A percentile compares a stretch with the other conserved stretches of the same genome.
phyloP scores from a whole-genome alignment of 2,797 vertebrate genomes.

The Sparus aurata region DNA sequence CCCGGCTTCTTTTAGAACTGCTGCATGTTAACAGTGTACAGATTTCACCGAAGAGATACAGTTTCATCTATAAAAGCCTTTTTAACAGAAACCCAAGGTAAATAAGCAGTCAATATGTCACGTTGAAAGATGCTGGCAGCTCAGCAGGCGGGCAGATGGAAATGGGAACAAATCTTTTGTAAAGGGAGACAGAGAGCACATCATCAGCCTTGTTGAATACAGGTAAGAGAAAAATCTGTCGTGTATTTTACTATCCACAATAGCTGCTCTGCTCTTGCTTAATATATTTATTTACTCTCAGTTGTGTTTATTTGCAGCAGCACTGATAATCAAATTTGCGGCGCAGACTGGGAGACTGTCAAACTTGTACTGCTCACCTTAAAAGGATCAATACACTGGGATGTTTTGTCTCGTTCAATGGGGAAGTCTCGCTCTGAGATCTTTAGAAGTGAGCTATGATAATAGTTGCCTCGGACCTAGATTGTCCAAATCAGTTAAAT shows the following conservation, averaged over 20 bases:
- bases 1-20: not conserved
- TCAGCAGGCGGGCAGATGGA: constrained; percentile 21
- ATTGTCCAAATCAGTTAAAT: too few species aligned
- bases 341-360: not conserved
- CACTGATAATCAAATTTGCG: not conserved
- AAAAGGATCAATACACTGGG: not conserved
- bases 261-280: not conserved
- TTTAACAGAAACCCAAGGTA: constrained; percentile 13
- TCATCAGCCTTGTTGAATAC: constrained; percentile 16
- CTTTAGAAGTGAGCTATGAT: too few species aligned
- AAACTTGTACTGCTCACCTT: too few species aligned
- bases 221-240: constrained; percentile 1
- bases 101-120: constrained; percentile 19
- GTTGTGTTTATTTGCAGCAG: not conserved
- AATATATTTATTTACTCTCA: constrained; percentile 1
- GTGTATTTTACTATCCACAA: not conserved
- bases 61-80: not conserved
- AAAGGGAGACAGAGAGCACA: not conserved
- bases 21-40: not conserved
- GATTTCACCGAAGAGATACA: not conserved
- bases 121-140: constrained; percentile 7
- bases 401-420: too few species aligned
- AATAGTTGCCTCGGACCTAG: too few species aligned
- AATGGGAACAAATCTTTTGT: constrained; percentile 15
- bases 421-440: too few species aligned